Base-by-base conservation (phyloP, 1,140 invertebrate genomes). In the Ruditapes philippinarum region DNA sequence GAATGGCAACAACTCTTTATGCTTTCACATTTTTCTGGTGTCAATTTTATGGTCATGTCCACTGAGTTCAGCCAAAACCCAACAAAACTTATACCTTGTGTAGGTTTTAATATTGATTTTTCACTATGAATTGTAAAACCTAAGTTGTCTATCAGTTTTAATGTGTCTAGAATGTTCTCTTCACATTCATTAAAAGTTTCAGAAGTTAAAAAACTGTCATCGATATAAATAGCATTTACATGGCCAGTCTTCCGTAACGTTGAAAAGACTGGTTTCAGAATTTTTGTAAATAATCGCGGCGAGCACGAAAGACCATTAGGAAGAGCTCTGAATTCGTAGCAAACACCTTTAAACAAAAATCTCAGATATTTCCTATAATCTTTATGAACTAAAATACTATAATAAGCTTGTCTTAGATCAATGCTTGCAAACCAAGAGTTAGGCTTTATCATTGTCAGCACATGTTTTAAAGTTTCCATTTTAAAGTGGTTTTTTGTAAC, bases 321-420 rank as follows among this genome's bases (percentile, higher is more conserved):
- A 7, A 91, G 33, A 28, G 60, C 70, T 3, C 68, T 87, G 49
- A 89, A 91, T 31, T 89, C 74, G 54, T 81, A 90, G 2, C 88
- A 11, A 49, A 79, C 17, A 5, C 73, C 82, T 9, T 87, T 78
- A 88, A 88, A 92, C 0, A 45, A 11, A 90, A 92, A 92, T 42
- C 31, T 85, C 2, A 92, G 31, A 84, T 78, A 87, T 79, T 86
- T 91, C 68, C 89, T 81, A 42, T 83, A 33, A n/a, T 79, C 28
- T 0, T 49, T 9, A 28, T 25, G 28, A n/a, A 91, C 70, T 57
- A 28, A 28, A 7, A 91, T 42, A 19, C 81, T 65, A 62, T 89
- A 90, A 42, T 92, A 92, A 0, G 90, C 89, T 65, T 91, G 85
- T 25, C 78, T 83, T 14, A 90, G 54, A 57, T 91, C 89, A 33